These are phyloP conservation scores for Brachyistius frenatus DNA, from an alignment of 2,113 vertebrate genomes.

Conservation along the genomic window DNA sequence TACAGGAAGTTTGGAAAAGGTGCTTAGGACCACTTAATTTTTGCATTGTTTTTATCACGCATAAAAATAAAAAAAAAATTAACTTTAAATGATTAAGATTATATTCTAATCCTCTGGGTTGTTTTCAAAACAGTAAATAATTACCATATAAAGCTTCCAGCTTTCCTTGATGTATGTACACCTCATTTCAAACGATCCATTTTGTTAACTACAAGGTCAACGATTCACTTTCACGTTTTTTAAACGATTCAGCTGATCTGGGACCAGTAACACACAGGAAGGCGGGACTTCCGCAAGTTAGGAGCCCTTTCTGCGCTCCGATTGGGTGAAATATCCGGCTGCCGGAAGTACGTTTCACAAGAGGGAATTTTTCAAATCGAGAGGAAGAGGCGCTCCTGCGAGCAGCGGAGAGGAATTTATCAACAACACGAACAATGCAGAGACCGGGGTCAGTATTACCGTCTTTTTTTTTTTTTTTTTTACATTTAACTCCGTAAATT, in stretches of 20 bases:
- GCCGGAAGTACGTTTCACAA: slow-evolving; percentile 11
- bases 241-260: not conserved
- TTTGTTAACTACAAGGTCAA: too few relatives aligned
- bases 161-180: too few relatives aligned
- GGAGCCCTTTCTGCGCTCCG: not conserved
- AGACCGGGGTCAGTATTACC: slow-evolving; percentile 60
- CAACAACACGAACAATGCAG: slow-evolving; percentile 63
- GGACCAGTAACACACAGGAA: not conserved
- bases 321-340: slow-evolving; percentile 55
- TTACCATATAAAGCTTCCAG: too few relatives aligned
- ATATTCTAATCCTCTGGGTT: too few relatives aligned
- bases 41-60: too few relatives aligned
- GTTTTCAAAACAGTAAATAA: too few relatives aligned
- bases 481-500: not conserved
- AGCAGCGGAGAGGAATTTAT: not conserved
- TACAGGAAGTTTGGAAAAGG: too few relatives aligned
- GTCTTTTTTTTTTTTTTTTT: not conserved
- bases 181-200: too few relatives aligned
- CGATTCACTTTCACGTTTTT: too few relatives aligned
- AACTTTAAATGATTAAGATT: too few relatives aligned
- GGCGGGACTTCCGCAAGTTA: slow-evolving; percentile 61
- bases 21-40: too few relatives aligned
- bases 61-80: too few relatives aligned
- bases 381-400: slow-evolving; percentile 43
- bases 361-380: slow-evolving; percentile 74